Base-by-base conservation (phyloP, 2,113 vertebrate species). In the Danionella cerebrum region DNA sequence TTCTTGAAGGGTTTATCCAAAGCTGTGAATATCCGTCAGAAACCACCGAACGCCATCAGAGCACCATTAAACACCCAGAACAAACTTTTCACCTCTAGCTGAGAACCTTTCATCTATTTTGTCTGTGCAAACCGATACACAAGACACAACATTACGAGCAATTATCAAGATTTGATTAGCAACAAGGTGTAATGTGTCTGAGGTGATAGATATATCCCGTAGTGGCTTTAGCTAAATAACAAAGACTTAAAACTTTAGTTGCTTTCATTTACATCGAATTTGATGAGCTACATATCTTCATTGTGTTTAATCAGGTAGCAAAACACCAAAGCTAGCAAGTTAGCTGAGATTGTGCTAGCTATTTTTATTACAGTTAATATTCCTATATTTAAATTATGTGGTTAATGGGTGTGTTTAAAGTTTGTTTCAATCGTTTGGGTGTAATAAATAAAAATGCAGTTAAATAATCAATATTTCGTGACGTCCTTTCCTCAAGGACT, bases 121-220 rank as follows among this genome's bases (percentile, higher is more conserved):
- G 62, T 67, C 38, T 74, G 60, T 65, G 33, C 59, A 65, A 29
- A 57, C 33, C 39, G 27, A 67, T 16, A 45, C n/a, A n/a, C 67
- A 38, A 67, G 53, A 55, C 63, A 7, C 24, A 51, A 38, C 72
- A 42, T 19, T 57, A 53, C 24, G 16, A 53, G 33, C 58, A 70
- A 65, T 42, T 14, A 77, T 67, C 59, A 16, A 69, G 70, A 80
- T 78, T 51, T 53, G 63, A 74, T 80, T 80, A 75, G 77, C 80
- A 78, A 27, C 79, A 62, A 57, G 59, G 69, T 74, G 80, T 39
- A 68, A 77, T 31, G 42, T 44, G 74, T 76, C 54, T 76, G 54
- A 41, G 19, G 67, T 54, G 16, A 66, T 60, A 3, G 13, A 71
- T 21, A 67, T 21, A 3, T 38, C 3, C 9, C 16, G 41, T n/a